Evolutionary conservation across 2,888 invertebrate species (phyloP).

Genomic region (Drosophila nr. perissopoda): DNA sequence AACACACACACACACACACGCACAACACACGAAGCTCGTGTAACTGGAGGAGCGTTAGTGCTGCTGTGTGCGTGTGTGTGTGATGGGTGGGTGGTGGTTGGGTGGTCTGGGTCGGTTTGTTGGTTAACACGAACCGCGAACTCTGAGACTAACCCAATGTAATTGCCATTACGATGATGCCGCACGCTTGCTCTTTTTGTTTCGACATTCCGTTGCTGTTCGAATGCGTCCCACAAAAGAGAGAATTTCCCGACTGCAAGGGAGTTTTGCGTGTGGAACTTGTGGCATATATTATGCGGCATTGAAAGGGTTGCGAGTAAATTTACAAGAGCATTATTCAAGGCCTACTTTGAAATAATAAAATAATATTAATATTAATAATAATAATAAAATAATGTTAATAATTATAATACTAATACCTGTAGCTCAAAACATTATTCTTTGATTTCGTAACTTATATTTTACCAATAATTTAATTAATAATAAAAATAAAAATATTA

Average conservation of each 20-base stretch:
- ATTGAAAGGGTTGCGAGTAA: background rate
- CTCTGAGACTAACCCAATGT: conserved; percentile 69
- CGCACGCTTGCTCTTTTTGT: conserved; percentile 47
- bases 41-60: conserved; percentile 14
- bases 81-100: background rate
- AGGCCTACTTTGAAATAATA: background rate
- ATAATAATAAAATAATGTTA: too few relatives aligned
- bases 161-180: conserved; percentile 71
- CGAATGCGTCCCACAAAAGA: conserved; percentile 47
- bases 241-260: conserved; percentile 38
- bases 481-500: background rate
- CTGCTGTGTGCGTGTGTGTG: background rate
- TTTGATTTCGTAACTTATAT: background rate
- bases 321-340: background rate
- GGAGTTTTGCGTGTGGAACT: conserved; percentile 29
- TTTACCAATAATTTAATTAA: background rate
- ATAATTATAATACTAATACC: too few relatives aligned
- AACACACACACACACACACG: conserved; percentile 14
- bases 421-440: too few relatives aligned
- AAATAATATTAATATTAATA: background rate
- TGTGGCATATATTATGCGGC: conserved; percentile 5
- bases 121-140: conserved; percentile 56
- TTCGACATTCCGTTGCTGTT: conserved; percentile 26
- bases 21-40: conserved; percentile 29
- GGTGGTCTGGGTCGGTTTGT: conserved; percentile 13